These are phyloP conservation scores for Poeciliopsis occidentalis DNA, from an alignment of 2,113 vertebrate species.

Conservation along the genomic window DNA sequence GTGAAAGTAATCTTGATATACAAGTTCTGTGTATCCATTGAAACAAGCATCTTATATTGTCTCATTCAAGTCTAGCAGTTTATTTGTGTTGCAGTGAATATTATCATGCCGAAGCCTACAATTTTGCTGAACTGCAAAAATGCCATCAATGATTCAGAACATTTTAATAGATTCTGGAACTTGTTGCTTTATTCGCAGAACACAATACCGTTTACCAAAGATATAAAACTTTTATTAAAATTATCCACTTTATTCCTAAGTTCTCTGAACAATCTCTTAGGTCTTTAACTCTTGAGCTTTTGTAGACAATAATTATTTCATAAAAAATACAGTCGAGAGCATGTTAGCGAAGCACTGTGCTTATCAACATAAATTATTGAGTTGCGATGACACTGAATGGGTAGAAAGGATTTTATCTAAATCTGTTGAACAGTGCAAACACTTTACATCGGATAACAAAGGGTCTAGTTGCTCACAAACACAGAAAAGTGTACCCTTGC, in stretches of 20 bases:
- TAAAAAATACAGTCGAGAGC: too few relatives aligned
- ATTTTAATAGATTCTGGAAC: not conserved
- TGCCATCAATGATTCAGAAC: constrained; percentile 9
- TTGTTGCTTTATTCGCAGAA: not conserved
- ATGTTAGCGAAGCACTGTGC: too few relatives aligned
- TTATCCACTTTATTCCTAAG: not conserved
- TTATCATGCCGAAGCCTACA: not conserved
- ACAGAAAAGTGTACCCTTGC: not conserved
- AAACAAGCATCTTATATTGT: not conserved
- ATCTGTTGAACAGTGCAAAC: too few relatives aligned
- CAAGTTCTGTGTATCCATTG: not conserved
- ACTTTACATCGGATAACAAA: too few relatives aligned
- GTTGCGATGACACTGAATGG: too few relatives aligned
- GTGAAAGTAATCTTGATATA: not conserved
- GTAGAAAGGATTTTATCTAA: too few relatives aligned
- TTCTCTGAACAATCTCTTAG: too few relatives aligned
- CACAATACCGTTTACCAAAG: not conserved
- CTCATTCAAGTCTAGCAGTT: not conserved
- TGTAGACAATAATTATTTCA: too few relatives aligned
- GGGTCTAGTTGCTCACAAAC: too few relatives aligned
- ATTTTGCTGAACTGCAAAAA: constrained; percentile 2
- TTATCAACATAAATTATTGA: too few relatives aligned
- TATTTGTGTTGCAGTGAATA: not conserved
- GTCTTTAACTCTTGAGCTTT: too few relatives aligned
- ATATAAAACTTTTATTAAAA: not conserved